phyloP scores from a whole-genome alignment of 2,888 invertebrate species.

The Troides helena region DNA sequence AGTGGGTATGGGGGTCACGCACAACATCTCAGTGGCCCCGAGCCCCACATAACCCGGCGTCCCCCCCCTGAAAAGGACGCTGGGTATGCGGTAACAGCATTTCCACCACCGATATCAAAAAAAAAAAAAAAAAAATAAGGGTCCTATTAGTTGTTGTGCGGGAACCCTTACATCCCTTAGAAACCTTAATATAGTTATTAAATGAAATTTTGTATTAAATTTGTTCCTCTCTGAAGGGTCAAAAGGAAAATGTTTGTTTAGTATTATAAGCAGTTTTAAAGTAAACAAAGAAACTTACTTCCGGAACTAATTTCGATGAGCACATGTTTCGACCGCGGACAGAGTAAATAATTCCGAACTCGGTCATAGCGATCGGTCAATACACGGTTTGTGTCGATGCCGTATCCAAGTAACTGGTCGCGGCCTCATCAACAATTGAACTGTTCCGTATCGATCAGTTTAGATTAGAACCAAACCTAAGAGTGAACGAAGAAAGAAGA shows the following conservation, averaged over 20 bases:
- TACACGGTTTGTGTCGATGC: conserved; percentile 57
- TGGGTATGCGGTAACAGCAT: no score
- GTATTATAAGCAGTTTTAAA: not conserved
- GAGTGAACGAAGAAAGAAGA: no score
- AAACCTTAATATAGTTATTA: not conserved
- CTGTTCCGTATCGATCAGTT: conserved; percentile 58
- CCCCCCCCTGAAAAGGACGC: no score
- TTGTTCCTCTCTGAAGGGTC: not conserved
- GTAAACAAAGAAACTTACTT: no score
- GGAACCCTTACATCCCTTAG: no score
- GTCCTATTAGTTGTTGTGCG: no score
- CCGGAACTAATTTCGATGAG: no score
- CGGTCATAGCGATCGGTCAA: conserved; percentile 50
- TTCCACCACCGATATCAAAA: no score
- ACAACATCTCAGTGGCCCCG: no score
- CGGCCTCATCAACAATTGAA: conserved; percentile 72
- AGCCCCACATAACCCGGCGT: no score
- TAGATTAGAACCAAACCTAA: conserved; percentile 24
- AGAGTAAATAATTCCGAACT: conserved; percentile 19
- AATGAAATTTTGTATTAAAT: not conserved
- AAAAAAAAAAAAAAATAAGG: no score
- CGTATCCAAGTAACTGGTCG: conserved; percentile 68
- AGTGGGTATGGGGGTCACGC: no score
- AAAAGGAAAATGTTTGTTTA: not conserved
- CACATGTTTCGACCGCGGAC: not conserved